Conservation (phyloP, 2,797 vertebrate species). For the Spinus pinus region DNA sequence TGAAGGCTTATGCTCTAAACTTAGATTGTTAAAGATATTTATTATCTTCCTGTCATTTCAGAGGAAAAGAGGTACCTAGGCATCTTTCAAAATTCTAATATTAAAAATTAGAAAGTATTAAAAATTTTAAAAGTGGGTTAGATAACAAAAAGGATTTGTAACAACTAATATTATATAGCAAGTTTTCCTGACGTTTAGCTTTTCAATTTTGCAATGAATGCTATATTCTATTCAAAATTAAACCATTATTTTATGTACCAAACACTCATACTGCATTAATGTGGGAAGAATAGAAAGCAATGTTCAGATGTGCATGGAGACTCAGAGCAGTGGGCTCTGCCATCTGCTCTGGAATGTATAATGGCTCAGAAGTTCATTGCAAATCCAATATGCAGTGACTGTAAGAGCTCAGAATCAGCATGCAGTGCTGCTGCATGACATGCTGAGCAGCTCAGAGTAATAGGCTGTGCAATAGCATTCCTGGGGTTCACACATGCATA, state of each 20-base stretch:
- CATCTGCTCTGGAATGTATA: neutral
- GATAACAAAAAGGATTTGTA: neutral
- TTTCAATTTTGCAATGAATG: neutral
- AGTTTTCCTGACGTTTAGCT: neutral
- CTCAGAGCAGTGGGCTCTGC: neutral
- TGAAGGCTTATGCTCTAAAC: neutral
- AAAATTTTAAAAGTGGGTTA: neutral
- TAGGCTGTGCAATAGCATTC: neutral
- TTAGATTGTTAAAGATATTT: slow-evolving; percentile 1
- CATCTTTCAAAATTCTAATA: neutral
- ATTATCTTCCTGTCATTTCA: neutral
- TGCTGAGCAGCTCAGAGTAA: neutral
- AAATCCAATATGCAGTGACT: neutral
- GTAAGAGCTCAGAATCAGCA: neutral
- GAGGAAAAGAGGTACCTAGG: neutral
- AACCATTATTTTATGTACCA: neutral
- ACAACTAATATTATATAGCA: neutral
- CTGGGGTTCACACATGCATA: neutral
- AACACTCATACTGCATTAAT: neutral
- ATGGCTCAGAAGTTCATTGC: neutral
- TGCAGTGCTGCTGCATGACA: neutral
- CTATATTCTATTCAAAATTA: neutral
- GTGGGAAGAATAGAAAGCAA: neutral
- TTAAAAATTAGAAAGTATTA: too few relatives aligned
- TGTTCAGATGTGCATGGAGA: neutral